Evolutionary conservation across 2,888 invertebrate species (phyloP).

Genomic region (Epicampocera succincta): DNA sequence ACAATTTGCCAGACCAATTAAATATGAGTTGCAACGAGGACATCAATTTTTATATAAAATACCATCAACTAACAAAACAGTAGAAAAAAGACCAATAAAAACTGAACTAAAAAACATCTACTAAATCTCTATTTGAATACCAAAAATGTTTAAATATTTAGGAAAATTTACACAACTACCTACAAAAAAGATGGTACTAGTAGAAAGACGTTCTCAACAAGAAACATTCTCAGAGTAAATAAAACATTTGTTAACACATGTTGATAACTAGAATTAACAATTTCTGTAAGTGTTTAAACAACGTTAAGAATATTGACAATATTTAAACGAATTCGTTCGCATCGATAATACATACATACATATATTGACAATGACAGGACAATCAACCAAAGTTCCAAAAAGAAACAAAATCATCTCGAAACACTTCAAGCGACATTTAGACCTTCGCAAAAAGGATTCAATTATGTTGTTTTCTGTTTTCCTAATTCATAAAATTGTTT

Average conservation of each 20-base stretch:
- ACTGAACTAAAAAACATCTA: conserved; percentile 28
- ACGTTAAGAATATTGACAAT: conserved; percentile 35
- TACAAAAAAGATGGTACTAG: conserved; percentile 55
- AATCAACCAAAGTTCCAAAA: not conserved
- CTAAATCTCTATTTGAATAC: conserved; percentile 51
- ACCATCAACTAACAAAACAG: conserved; percentile 26
- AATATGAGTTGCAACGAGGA: conserved; percentile 70
- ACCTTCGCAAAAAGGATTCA: conserved; percentile 63
- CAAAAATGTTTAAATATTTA: conserved; percentile 64
- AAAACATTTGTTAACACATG: conserved; percentile 6
- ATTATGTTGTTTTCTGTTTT: conserved; percentile 33
- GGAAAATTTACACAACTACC: conserved; percentile 23
- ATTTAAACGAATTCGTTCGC: conserved; percentile 20
- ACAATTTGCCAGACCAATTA: conserved; percentile 78
- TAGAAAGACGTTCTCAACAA: conserved; percentile 1
- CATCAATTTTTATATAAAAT: conserved; percentile 69
- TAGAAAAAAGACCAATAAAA: conserved; percentile 38
- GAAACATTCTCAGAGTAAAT: conserved; percentile 68
- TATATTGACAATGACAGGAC: conserved; percentile 61
- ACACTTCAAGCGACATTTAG: conserved; percentile 66
- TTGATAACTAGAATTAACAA: conserved; percentile 12
- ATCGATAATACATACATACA: too few species aligned
- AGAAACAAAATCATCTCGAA: conserved; percentile 1
- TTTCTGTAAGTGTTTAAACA: conserved; percentile 20
- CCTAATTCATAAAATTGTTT: conserved; percentile 29